phyloP scores from a whole-genome alignment of 2,113 vertebrate species.

The Etia nguti region DNA sequence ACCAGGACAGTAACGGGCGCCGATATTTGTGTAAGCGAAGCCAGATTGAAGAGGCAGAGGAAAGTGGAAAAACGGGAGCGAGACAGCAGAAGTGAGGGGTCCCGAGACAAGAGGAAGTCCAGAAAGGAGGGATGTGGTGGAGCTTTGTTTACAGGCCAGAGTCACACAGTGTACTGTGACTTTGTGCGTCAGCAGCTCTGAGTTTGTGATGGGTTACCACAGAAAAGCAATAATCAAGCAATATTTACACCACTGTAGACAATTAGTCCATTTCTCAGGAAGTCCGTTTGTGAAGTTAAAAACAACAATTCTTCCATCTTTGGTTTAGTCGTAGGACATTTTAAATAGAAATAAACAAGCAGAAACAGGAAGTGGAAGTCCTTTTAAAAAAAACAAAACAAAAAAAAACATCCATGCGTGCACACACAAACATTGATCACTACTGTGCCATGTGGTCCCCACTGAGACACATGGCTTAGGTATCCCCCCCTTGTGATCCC shows the following conservation, averaged over 20 bases:
- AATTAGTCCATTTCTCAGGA: slow-evolving; percentile 22
- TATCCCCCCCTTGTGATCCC: slow-evolving; percentile 19
- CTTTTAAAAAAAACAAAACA: not conserved
- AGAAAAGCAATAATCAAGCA: slow-evolving; percentile 24
- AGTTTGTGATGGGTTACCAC: slow-evolving; percentile 20
- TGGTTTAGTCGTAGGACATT: not conserved
- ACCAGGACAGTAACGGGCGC: not conserved
- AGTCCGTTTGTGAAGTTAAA: not conserved
- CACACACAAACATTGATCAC: not conserved
- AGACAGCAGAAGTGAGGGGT: slow-evolving; percentile 7
- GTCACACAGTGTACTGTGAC: slow-evolving; percentile 9
- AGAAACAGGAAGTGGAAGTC: not conserved
- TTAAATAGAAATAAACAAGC: not conserved
- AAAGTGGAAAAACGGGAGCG: not conserved
- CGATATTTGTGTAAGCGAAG: slow-evolving; percentile 19
- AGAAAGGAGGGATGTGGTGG: slow-evolving; percentile 53
- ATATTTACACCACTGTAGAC: slow-evolving; percentile 34
- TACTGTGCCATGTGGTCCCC: not conserved
- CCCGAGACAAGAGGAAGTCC: slow-evolving; percentile 27
- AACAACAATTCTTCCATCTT: not conserved
- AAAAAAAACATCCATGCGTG: not conserved
- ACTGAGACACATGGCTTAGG: slow-evolving; percentile 14
- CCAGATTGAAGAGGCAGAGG: not conserved
- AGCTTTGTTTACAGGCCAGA: slow-evolving; percentile 42
- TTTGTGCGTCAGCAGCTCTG: slow-evolving; percentile 25